phyloP scores from a whole-genome alignment of 2,888 invertebrate genomes.

The Hemicrepidius hirtus region DNA sequence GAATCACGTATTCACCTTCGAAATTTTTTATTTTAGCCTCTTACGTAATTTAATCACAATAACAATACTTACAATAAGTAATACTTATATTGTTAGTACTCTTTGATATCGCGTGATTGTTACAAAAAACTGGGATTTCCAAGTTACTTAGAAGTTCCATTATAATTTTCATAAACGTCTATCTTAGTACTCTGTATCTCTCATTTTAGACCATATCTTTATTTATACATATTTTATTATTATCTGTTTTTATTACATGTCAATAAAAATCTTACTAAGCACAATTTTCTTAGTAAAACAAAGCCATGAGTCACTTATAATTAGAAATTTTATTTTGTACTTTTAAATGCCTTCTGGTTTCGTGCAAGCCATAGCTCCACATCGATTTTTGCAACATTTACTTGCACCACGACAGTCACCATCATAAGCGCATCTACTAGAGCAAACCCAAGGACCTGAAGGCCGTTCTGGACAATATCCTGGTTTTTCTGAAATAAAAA shows the following conservation, averaged over 20 bases:
- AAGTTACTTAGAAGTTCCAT: too few relatives aligned
- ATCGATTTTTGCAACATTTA: constrained; percentile 71
- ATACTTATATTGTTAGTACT: background rate
- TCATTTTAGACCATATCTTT: too few relatives aligned
- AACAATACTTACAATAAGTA: background rate
- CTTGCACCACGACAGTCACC: constrained; percentile 67
- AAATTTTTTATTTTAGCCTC: too few relatives aligned
- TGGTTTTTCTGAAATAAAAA: constrained; percentile 63
- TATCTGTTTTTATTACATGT: too few relatives aligned
- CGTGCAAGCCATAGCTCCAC: constrained; percentile 70
- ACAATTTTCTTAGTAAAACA: too few relatives aligned
- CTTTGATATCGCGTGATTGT: background rate
- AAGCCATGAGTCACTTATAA: too few relatives aligned
- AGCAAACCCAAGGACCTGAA: constrained; percentile 70
- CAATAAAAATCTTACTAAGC: too few relatives aligned
- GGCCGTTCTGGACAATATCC: constrained; percentile 68
- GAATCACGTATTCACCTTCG: too few relatives aligned
- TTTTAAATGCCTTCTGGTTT: constrained; percentile 59
- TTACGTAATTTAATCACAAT: too few relatives aligned
- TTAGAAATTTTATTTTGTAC: background rate
- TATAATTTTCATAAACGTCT: too few relatives aligned
- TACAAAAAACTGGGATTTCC: background rate
- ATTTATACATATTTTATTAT: too few relatives aligned
- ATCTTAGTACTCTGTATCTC: too few relatives aligned
- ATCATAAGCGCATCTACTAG: constrained; percentile 68